Conservation (phyloP, 2,888 invertebrate genomes). For the Microdon myrmicae region DNA sequence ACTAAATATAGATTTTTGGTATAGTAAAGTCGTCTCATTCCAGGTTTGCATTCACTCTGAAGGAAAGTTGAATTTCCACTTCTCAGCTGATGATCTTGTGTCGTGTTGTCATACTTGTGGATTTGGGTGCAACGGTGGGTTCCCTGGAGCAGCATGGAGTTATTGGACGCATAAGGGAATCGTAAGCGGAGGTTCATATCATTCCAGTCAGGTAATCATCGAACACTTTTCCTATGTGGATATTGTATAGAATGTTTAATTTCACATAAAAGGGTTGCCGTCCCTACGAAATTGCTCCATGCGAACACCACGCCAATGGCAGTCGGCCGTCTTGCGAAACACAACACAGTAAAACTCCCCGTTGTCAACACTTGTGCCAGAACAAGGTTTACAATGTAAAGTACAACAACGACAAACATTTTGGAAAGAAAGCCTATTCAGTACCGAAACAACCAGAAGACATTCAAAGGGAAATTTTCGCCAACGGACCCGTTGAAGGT, state of each 20-base stretch:
- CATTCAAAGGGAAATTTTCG: conserved; percentile 85
- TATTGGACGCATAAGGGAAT: conserved; percentile 87
- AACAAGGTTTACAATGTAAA: conserved; percentile 72
- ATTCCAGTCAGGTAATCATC: conserved; percentile 71
- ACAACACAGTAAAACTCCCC: conserved; percentile 78
- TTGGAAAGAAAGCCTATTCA: conserved; percentile 75
- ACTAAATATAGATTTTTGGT: conserved; percentile 12
- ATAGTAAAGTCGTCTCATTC: too few relatives aligned
- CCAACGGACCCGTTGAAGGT: conserved; percentile 89
- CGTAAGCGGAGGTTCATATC: conserved; percentile 87
- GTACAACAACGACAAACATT: conserved; percentile 81
- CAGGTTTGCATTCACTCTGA: conserved; percentile 81
- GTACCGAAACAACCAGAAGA: conserved; percentile 72
- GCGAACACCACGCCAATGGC: conserved; percentile 91
- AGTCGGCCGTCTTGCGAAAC: conserved; percentile 77
- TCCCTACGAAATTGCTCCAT: conserved; percentile 86
- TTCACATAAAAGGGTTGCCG: conserved; percentile 75
- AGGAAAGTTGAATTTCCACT: conserved; percentile 76
- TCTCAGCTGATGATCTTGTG: conserved; percentile 87
- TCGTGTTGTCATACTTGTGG: conserved; percentile 85
- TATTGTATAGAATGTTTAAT: not conserved
- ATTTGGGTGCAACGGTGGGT: conserved; percentile 85
- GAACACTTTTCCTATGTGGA: not conserved
- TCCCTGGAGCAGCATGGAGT: conserved; percentile 83
- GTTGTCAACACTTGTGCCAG: conserved; percentile 78